Base-by-base conservation (phyloP, 2,888 invertebrate genomes). In the Empis livida region DNA sequence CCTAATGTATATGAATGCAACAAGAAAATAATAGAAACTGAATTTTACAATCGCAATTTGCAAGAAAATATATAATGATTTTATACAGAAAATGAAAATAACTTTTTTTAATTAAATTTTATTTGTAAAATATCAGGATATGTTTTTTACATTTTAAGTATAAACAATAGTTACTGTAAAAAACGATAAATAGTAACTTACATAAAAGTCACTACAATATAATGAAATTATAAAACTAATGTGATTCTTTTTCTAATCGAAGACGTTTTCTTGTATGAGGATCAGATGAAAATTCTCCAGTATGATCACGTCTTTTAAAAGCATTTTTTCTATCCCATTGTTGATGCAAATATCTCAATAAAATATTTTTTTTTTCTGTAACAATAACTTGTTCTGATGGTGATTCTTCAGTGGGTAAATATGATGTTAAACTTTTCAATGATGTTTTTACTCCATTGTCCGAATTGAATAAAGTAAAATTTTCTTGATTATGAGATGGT, bases 381-480 rank as follows among this genome's bases (percentile, higher is more conserved):
- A 93, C 93, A 63, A 95, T 95, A 58, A 93, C 90, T 86, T 94
- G 93, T 71, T 93, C 91, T 44, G 91, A 85, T 55, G 93, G 90
- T 65, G 85, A 84, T 62, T 93, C 93, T 70, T 87, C 89, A 39
- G 94, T 94, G 42, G 91, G 90, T 55, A 95, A 77, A 70, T 94
- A 94, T 49, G 93, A 87, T 17, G 92, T 85, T 42, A 92, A 91
- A 61, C 88, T 78, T 70, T 90, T 89, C 31, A 86, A 79, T 58
- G 85, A 82, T 47, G 84, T 83, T 63, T 87, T 77, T 57, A 82
- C 84, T 35, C 84, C 86, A 62, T 80, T 82, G 61, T 93, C 93
- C 46, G 84, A 84, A 67, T 92, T 90, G 66, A 89, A 90, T 62
- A 88, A 78, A 32, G 92, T 83, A 64, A 95, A 95, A 65, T 95